A percentile compares a stretch with the other conserved stretches of the same genome.
These are phyloP conservation scores for Epizoanthus ramosus DNA, from an alignment of 92 coral and sea anemone species.

Conservation along the genomic window DNA sequence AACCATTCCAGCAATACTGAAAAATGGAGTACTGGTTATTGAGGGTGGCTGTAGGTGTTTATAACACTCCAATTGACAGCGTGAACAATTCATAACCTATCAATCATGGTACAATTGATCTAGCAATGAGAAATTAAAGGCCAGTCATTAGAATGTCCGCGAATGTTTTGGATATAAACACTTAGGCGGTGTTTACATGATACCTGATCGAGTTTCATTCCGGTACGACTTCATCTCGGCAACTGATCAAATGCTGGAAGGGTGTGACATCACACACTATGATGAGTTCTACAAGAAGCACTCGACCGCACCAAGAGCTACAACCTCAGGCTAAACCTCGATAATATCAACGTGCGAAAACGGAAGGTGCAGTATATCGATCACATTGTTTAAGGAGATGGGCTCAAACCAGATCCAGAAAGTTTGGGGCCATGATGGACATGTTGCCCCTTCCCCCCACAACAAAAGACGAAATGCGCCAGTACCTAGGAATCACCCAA, in stretches of 20 bases:
- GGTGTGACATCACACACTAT: slow-evolving; percentile 51
- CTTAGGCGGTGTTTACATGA: slow-evolving; percentile 47
- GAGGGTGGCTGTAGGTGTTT: too few species aligned
- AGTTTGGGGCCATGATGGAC: slow-evolving; percentile 54
- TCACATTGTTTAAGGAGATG: slow-evolving; percentile 54
- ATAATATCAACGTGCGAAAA: slow-evolving; percentile 57
- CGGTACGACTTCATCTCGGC: too few species aligned
- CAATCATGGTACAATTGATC: too few species aligned
- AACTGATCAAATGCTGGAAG: too few species aligned
- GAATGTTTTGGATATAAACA: slow-evolving; percentile 60
- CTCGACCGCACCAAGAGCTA: slow-evolving; percentile 52
- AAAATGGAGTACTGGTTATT: too few species aligned
- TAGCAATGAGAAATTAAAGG: too few species aligned
- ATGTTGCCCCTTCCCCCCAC: neutral
- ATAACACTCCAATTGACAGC: too few species aligned
- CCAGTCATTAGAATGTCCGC: too few species aligned
- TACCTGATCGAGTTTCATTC: too few species aligned
- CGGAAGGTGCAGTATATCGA: slow-evolving; percentile 59
- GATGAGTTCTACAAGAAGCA: slow-evolving; percentile 55
- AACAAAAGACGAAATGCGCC: neutral
- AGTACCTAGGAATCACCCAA: too few species aligned
- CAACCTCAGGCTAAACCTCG: slow-evolving; percentile 59
- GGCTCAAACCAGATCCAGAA: slow-evolving; percentile 62
- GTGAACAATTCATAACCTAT: too few species aligned
- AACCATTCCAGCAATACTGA: too few species aligned